A percentile compares a stretch with the other conserved stretches of the same genome.
phyloP scores from a whole-genome alignment of 2,113 vertebrate species.

The Anhinga anhinga region DNA sequence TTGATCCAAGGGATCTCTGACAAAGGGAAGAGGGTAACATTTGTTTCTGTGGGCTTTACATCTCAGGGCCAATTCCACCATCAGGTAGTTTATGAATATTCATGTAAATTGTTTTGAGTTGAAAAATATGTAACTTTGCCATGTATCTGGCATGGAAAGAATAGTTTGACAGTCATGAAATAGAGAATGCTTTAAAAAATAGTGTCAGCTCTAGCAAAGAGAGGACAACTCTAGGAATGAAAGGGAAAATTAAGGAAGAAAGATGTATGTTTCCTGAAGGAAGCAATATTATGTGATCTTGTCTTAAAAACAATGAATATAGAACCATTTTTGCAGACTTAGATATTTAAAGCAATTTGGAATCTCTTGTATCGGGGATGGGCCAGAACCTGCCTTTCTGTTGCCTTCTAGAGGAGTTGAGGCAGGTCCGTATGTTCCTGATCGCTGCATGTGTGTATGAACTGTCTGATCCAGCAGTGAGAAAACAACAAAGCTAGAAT shows the following conservation, averaged over 20 bases:
- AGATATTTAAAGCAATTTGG: not conserved
- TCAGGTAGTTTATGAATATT: conserved; percentile 51
- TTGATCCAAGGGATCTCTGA: conserved; percentile 12
- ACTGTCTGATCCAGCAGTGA: not conserved
- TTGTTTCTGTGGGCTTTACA: conserved; percentile 35
- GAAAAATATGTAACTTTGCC: conserved; percentile 19
- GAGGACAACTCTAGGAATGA: not conserved
- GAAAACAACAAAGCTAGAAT: not conserved
- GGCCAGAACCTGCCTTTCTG: not conserved
- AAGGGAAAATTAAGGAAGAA: not conserved
- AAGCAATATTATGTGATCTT: not conserved
- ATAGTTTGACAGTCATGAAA: conserved; percentile 47
- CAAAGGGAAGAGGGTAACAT: conserved; percentile 37
- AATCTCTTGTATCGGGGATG: not conserved
- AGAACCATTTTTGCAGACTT: not conserved
- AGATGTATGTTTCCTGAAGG: not conserved
- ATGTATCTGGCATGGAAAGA: conserved; percentile 22
- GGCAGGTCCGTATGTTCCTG: not conserved
- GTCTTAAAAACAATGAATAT: not conserved
- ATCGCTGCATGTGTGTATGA: not conserved
- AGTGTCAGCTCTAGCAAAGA: not conserved
- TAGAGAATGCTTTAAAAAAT: not conserved
- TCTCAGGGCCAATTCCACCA: conserved; percentile 47
- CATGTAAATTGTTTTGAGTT: conserved; percentile 42
- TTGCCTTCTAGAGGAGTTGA: not conserved